Evolutionary conservation across 92 coral and sea anemone species (phyloP).

Genomic region (Scolanthus callimorphus): DNA sequence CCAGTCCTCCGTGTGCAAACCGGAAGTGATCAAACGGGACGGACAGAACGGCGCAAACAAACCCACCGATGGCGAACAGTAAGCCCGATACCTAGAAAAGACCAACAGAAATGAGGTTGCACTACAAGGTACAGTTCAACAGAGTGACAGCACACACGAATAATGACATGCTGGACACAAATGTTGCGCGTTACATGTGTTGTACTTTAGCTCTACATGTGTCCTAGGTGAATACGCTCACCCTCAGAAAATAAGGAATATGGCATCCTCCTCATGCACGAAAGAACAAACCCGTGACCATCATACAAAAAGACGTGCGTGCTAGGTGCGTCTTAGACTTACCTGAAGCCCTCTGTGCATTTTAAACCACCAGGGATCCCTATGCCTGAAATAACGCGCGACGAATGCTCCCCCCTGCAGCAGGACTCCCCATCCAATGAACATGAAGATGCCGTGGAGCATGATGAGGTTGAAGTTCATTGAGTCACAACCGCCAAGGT

Average conservation of each 20-base stretch:
- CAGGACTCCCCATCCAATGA: conserved; percentile 95
- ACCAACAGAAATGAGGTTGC: no score
- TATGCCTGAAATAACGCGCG: conserved; percentile 88
- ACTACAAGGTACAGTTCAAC: no score
- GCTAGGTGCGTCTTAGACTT: no score
- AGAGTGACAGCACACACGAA: no score
- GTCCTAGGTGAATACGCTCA: no score
- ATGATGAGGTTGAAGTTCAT: conserved; percentile 68
- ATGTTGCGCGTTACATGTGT: no score
- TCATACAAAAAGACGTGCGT: no score
- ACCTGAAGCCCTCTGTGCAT: conserved; percentile 97
- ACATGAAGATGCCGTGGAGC: conserved; percentile 95
- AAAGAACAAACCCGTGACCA: no score
- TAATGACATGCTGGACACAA: no score
- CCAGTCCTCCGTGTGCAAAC: conserved; percentile 88
- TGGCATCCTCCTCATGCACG: no score
- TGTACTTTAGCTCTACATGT: no score
- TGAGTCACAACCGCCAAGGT: conserved; percentile 64
- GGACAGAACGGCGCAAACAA: conserved; percentile 71
- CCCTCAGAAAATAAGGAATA: no score
- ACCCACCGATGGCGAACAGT: conserved; percentile 72
- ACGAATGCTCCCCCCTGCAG: conserved; percentile 92
- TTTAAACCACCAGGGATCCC: conserved; percentile 96
- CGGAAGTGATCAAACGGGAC: conserved; percentile 95
- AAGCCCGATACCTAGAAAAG: conserved; percentile 75